These are phyloP conservation scores for Ricordea florida DNA, from an alignment of 92 coral and sea anemone genomes.

Conservation along the genomic window DNA sequence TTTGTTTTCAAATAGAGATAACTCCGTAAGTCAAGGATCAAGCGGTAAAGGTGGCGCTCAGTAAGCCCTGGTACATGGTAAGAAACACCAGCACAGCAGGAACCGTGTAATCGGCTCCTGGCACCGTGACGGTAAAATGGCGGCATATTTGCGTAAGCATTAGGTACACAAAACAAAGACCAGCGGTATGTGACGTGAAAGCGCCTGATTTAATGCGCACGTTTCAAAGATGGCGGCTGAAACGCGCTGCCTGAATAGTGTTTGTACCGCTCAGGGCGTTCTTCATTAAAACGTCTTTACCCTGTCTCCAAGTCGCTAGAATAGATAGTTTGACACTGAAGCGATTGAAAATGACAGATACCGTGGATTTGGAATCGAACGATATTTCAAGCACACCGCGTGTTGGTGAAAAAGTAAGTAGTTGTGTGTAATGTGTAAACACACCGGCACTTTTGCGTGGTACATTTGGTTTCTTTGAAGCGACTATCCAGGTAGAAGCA, in stretches of 20 bases:
- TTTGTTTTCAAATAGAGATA: too few species aligned
- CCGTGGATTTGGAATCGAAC: constrained; percentile 9
- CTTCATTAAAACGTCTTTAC: background rate
- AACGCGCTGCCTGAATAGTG: background rate
- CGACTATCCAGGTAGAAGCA: background rate
- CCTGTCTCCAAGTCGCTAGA: background rate
- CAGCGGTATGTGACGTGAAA: too few species aligned
- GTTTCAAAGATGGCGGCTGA: constrained; percentile 31
- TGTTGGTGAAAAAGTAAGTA: constrained; percentile 20
- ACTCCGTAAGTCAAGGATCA: too few species aligned
- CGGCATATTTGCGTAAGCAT: too few species aligned
- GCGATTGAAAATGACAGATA: background rate
- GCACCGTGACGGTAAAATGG: too few species aligned
- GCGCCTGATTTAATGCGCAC: background rate
- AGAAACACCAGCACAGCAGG: too few species aligned
- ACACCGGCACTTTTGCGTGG: too few species aligned
- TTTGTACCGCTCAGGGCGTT: background rate
- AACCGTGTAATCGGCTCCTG: too few species aligned
- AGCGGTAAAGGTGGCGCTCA: too few species aligned
- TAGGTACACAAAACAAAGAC: too few species aligned
- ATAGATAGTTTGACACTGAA: background rate
- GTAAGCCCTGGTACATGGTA: too few species aligned
- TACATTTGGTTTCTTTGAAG: background rate
- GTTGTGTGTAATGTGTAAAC: too few species aligned
- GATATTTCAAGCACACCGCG: background rate